phyloP scores from a whole-genome alignment of 2,113 vertebrate genomes.

The Seriola rivoliana region DNA sequence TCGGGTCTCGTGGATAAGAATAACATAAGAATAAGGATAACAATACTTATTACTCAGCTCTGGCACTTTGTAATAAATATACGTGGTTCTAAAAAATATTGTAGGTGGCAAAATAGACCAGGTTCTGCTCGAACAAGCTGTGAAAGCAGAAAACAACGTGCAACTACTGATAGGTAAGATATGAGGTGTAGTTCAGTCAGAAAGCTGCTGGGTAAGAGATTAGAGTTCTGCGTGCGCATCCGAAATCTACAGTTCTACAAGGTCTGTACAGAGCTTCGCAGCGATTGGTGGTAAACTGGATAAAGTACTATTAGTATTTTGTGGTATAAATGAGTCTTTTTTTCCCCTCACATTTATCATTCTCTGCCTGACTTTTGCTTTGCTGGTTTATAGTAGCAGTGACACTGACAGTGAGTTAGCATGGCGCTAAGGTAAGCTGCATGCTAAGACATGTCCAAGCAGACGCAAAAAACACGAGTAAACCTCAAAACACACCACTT shows the following conservation, averaged over 20 bases:
- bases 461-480: background rate
- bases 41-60: too few species aligned
- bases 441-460: background rate
- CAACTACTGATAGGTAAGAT: background rate
- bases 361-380: background rate
- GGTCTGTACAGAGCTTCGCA: background rate
- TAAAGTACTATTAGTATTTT: background rate
- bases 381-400: background rate
- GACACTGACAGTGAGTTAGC: background rate
- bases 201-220: background rate
- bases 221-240: background rate
- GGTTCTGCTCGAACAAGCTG: background rate
- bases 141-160: background rate
- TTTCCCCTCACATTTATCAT: background rate
- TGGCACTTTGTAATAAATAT: too few species aligned
- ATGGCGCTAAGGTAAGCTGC: too few species aligned
- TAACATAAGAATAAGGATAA: too few species aligned
- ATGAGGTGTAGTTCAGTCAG: background rate
- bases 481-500: background rate
- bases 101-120: background rate
- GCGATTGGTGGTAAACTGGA: background rate
- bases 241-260: background rate
- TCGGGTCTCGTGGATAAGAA: too few species aligned
- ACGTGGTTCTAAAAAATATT: too few species aligned
- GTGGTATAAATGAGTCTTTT: background rate